Base-by-base conservation (phyloP, 2,797 vertebrate species). In the Heliangelus exortis region DNA sequence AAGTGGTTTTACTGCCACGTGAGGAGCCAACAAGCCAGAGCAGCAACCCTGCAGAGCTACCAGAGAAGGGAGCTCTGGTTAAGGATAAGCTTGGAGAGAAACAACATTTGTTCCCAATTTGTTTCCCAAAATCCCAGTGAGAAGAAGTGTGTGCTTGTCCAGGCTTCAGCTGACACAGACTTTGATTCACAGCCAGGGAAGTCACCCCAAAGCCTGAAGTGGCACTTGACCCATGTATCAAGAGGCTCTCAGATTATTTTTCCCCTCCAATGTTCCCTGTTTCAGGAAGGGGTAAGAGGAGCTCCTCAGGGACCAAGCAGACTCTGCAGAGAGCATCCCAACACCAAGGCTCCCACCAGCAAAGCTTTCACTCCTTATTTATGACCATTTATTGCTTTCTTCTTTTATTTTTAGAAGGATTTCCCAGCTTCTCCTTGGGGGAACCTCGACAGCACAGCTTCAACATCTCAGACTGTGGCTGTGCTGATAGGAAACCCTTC, bases 171-270 rank as follows among this genome's bases (percentile, higher is more conserved):
- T 67, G 22, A 34, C 36, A 45, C 11, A 39, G 2, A 4, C 33
- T 29, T 28, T 14, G 54, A 47, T 28, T 80, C 74, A 67, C 34
- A 16, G 28, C 10, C 55, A 58, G 4, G 1, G 20, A 55, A 20
- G 34, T 15, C 1, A 0, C 25, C 62, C 22, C 50, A 14, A 54
- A 90, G 65, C 39, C 45, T 18, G 2, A 21, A 87, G 55, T 4
- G 29, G 16, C 25, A 10, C 43, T 39, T 29, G 43, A 50, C 9
- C 39, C 43, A 15, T 4, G 1, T 1, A 11, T 1, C 3, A 43
- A 48, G 54, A 18, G 31, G 19, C 33, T 18, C 7, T 2, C 34
- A 21, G 50, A 3, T 4, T 3, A 2, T 18, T 54, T 22, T 53
- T 25, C 12, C 54, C 28, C 50, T 62, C 51, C 41, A 5, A 4